phyloP scores from a whole-genome alignment of 2,888 invertebrate genomes.

The Drosophila differens region DNA sequence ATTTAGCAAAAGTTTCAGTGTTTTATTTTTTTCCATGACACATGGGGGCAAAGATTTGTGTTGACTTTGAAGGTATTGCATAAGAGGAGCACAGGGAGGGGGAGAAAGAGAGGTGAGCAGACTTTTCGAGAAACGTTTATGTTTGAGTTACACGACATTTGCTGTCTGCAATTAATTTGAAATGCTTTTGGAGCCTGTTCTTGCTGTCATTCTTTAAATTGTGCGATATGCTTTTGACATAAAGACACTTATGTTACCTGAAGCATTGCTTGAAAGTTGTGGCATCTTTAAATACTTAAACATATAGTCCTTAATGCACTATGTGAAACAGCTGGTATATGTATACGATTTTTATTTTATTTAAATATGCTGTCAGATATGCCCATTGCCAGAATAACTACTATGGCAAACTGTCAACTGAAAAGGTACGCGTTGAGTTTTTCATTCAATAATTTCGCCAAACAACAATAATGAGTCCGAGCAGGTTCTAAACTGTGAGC shows the following conservation, averaged over 20 bases:
- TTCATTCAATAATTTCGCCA: neutral
- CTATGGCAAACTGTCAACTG: neutral
- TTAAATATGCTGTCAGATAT: neutral
- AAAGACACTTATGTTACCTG: neutral
- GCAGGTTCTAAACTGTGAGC: slow-evolving; percentile 20
- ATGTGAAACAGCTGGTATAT: neutral
- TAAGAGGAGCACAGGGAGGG: slow-evolving; percentile 31
- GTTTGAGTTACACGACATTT: slow-evolving; percentile 72
- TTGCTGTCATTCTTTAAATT: slow-evolving; percentile 18
- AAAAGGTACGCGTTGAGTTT: neutral
- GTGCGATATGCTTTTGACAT: slow-evolving; percentile 10
- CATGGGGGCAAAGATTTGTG: slow-evolving; percentile 46
- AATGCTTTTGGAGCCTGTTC: slow-evolving; percentile 51
- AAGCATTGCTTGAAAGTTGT: neutral
- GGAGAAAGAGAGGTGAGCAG: slow-evolving; percentile 4
- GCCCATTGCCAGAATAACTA: neutral
- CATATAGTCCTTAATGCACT: neutral
- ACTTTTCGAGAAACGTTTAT: slow-evolving; percentile 67
- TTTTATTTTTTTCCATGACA: slow-evolving; percentile 14
- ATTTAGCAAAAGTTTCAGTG: slow-evolving; percentile 59
- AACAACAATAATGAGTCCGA: neutral
- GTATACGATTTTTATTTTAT: neutral
- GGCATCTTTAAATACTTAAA: neutral
- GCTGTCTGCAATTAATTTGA: slow-evolving; percentile 75
- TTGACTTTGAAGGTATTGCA: slow-evolving; percentile 63